Conservation (phyloP, 2,797 vertebrate genomes). For the Carapus acus region DNA sequence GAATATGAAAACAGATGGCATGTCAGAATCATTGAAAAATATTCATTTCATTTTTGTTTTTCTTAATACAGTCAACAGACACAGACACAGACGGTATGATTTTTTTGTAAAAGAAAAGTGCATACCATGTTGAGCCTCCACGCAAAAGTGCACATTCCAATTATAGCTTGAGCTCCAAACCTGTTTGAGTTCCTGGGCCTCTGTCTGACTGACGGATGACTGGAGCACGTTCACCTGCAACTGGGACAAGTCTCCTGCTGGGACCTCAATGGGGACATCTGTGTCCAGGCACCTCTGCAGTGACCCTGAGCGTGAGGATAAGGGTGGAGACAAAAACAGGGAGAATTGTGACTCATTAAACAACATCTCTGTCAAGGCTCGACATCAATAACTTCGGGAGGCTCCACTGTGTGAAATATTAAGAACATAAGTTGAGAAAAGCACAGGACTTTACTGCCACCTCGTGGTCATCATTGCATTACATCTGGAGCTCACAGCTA, state of each 20-base stretch:
- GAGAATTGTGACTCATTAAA: constrained; percentile 61
- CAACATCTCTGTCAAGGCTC: constrained; percentile 47
- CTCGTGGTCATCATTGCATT: constrained; percentile 50
- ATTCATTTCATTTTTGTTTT: constrained; percentile 20
- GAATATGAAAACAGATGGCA: constrained; percentile 55
- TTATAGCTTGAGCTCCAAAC: constrained; percentile 61
- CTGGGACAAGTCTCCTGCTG: constrained; percentile 67
- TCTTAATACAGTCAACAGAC: not conserved
- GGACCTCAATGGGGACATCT: constrained; percentile 62
- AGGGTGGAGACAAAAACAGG: constrained; percentile 54
- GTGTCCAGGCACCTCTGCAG: constrained; percentile 61
- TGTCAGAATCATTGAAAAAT: constrained; percentile 51
- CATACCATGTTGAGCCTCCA: too few species aligned
- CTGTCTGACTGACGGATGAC: constrained; percentile 78
- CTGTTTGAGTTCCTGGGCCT: constrained; percentile 87
- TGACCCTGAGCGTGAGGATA: constrained; percentile 68
- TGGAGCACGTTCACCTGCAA: constrained; percentile 75
- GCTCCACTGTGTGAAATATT: constrained; percentile 40
- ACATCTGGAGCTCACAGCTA: not conserved
- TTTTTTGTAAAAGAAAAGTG: too few species aligned
- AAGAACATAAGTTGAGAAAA: constrained; percentile 24
- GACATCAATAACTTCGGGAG: constrained; percentile 37
- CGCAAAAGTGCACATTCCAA: too few species aligned
- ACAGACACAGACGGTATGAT: too few species aligned
- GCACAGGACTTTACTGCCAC: constrained; percentile 63